Conservation (phyloP, 2,797 vertebrate genomes). For the Chelon labrosus region DNA sequence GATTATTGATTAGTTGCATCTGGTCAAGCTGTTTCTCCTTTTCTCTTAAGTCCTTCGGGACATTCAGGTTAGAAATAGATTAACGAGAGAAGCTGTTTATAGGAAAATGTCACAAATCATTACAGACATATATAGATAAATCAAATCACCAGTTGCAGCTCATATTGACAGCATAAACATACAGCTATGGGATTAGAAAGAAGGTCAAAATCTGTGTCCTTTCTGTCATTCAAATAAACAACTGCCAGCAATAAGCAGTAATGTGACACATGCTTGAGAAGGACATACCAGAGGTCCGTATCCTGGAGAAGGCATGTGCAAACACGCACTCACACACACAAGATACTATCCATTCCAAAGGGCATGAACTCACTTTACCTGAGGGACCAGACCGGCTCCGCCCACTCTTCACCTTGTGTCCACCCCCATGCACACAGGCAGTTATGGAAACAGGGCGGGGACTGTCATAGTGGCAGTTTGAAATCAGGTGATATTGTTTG, state of each 20-base stretch:
- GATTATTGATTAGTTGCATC: constrained; percentile 26
- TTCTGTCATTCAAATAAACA: not conserved
- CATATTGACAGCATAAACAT: constrained; percentile 53
- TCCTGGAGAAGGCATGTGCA: constrained; percentile 43
- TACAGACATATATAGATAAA: not conserved
- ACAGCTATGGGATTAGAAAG: constrained; percentile 1
- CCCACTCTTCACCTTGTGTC: constrained; percentile 61
- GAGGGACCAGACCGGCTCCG: constrained; percentile 12
- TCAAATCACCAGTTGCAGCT: constrained; percentile 8
- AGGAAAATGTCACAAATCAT: constrained; percentile 27
- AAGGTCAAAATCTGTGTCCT: constrained; percentile 26
- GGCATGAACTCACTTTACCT: constrained; percentile 30
- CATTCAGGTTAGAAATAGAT: constrained; percentile 2
- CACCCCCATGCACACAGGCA: not conserved
- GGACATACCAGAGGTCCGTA: constrained; percentile 28
- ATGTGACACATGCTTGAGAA: constrained; percentile 14
- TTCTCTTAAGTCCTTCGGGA: not conserved
- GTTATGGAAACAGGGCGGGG: constrained; percentile 23
- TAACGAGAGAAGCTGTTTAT: constrained; percentile 2
- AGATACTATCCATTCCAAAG: not conserved
- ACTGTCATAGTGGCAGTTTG: constrained; percentile 2
- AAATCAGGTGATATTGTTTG: constrained; percentile 51
- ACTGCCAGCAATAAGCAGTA: not conserved
- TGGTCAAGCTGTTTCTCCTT: not conserved
- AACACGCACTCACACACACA: constrained; percentile 18